Conservation (phyloP, 2,797 vertebrate genomes). For the Furcifer pardalis region DNA sequence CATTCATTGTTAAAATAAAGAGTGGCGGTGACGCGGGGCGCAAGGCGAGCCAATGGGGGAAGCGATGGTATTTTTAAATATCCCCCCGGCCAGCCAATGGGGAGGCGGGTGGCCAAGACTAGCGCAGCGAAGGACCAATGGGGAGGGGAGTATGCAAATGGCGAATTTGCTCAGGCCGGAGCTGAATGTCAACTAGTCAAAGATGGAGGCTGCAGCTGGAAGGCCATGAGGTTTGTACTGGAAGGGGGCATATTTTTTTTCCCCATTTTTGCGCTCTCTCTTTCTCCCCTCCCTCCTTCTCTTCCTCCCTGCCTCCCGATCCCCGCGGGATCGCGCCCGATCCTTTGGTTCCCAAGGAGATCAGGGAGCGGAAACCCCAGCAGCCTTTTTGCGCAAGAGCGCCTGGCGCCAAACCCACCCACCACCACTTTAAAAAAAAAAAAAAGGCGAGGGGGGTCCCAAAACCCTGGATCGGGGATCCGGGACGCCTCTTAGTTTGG, state of each 20-base stretch:
- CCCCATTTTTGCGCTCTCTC: no score
- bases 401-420: neutral
- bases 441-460: neutral
- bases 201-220: conserved; percentile 93
- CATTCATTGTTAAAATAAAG: conserved; percentile 95
- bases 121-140: conserved; percentile 89
- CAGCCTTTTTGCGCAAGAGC: neutral
- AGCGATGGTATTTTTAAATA: conserved; percentile 85
- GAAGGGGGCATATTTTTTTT: conserved; percentile 68
- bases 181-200: conserved; percentile 97
- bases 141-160: conserved; percentile 81
- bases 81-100: conserved; percentile 82
- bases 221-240: conserved; percentile 87
- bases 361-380: no score
- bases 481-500: conserved; percentile 74
- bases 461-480: no score
- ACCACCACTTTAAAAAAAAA: neutral
- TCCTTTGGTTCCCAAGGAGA: neutral
- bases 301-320: neutral
- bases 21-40: conserved; percentile 76
- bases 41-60: conserved; percentile 79
- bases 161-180: conserved; percentile 86
- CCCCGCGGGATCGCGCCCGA: no score
- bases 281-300: no score
- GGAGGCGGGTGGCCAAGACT: conserved; percentile 77